These are phyloP conservation scores for Portunus trituberculatus DNA, from an alignment of 1,140 invertebrate species.

Conservation along the genomic window DNA sequence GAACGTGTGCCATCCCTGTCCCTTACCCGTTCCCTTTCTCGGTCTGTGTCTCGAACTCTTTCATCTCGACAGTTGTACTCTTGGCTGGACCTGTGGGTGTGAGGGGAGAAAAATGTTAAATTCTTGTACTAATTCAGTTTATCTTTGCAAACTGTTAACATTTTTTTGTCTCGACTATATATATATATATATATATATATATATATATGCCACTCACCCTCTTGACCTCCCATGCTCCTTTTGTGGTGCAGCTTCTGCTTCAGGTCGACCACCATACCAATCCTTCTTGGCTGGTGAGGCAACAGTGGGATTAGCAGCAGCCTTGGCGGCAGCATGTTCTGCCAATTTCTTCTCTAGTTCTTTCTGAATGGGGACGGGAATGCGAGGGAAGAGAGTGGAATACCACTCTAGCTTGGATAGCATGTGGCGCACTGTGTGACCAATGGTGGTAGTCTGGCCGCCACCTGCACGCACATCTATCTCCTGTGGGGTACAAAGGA, in stretches of 20 bases:
- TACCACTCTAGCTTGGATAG: constrained; percentile 98
- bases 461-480: constrained; percentile 98
- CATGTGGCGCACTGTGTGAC: constrained; percentile 95
- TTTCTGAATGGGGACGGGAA: constrained; percentile 98
- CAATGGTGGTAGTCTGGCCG: constrained; percentile 96
- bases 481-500: constrained; percentile 83
- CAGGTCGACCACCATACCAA: neutral
- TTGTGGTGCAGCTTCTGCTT: neutral
- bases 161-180: too few relatives aligned
- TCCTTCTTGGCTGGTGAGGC: constrained; percentile 32
- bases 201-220: neutral
- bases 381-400: constrained; percentile 98
- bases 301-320: constrained; percentile 79
- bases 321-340: constrained; percentile 83
- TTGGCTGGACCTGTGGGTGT: neutral
- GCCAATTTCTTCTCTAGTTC: constrained; percentile 86
- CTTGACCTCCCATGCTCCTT: neutral
- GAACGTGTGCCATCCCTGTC: constrained; percentile 30
- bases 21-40: constrained; percentile 36
- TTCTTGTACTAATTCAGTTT: too few relatives aligned
- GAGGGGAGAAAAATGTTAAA: neutral
- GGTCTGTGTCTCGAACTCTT: constrained; percentile 18
- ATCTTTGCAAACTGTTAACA: too few relatives aligned
- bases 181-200: neutral
- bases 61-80: neutral